These are phyloP conservation scores for Lophochroa leadbeateri DNA, from an alignment of 2,113 vertebrate species.

Conservation along the genomic window DNA sequence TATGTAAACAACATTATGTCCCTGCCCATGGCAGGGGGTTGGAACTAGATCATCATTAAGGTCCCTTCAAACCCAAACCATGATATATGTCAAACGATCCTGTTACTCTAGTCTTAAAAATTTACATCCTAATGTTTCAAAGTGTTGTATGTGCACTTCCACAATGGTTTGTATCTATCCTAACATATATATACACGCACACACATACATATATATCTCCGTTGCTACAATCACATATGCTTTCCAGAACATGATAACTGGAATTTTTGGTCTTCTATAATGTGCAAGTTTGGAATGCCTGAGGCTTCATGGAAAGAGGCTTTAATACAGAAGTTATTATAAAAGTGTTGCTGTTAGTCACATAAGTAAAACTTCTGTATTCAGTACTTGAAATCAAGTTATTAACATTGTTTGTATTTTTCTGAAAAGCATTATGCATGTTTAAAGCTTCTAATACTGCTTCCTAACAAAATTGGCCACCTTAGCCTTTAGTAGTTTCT, in stretches of 20 bases:
- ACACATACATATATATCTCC: not conserved
- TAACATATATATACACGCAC: not conserved
- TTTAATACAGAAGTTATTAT: not conserved
- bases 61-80: not conserved
- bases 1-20: too few species aligned
- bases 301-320: not conserved
- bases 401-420: not conserved
- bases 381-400: not conserved
- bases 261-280: not conserved
- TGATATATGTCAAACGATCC: conserved; percentile 23
- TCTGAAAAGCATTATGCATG: not conserved
- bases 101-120: conserved; percentile 46
- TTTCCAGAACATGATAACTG: conserved; percentile 11
- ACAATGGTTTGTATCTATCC: not conserved
- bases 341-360: not conserved
- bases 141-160: not conserved
- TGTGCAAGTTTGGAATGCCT: not conserved
- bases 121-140: conserved; percentile 43
- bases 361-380: not conserved
- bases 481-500: not conserved
- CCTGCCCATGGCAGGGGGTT: not conserved
- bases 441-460: not conserved
- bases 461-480: not conserved
- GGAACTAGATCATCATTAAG: not conserved
- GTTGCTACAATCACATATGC: not conserved